Conservation (phyloP, 2,888 invertebrate species). For the Allacma fusca region DNA sequence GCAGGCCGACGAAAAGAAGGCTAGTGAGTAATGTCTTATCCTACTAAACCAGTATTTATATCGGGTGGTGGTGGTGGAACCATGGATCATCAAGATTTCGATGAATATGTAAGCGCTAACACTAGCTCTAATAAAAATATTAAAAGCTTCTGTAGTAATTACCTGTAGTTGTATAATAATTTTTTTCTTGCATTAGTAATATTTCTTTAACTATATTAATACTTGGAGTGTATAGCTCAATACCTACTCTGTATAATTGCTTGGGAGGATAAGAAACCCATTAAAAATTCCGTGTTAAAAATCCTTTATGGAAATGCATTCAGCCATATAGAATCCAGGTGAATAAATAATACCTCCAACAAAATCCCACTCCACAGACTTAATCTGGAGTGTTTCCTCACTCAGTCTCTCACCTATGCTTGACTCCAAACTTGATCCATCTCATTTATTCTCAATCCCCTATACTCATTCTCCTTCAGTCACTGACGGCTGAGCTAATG, state of each 20-base stretch:
- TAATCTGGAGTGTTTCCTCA: too few species aligned
- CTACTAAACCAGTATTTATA: constrained; percentile 12
- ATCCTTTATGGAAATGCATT: not conserved
- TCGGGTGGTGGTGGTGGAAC: constrained; percentile 14
- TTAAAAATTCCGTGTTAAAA: not conserved
- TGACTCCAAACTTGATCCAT: too few species aligned
- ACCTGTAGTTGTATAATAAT: not conserved
- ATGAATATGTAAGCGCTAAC: constrained; percentile 24
- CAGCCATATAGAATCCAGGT: not conserved
- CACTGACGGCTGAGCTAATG: not conserved
- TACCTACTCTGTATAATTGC: not conserved
- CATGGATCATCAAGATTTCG: constrained; percentile 26
- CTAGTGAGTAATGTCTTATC: constrained; percentile 15
- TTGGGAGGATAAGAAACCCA: not conserved
- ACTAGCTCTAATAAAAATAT: not conserved
- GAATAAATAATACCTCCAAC: not conserved
- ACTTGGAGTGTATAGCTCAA: too few species aligned
- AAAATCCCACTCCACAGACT: not conserved
- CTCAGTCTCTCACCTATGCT: too few species aligned
- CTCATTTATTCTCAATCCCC: too few species aligned
- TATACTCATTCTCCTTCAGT: too few species aligned
- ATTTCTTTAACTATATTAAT: too few species aligned
- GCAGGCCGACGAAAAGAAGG: not conserved
- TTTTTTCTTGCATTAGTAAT: too few species aligned
- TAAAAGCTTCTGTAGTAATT: not conserved